Base-by-base conservation (phyloP, 2,113 vertebrate species). In the human (Homo sapiens) region DNA sequence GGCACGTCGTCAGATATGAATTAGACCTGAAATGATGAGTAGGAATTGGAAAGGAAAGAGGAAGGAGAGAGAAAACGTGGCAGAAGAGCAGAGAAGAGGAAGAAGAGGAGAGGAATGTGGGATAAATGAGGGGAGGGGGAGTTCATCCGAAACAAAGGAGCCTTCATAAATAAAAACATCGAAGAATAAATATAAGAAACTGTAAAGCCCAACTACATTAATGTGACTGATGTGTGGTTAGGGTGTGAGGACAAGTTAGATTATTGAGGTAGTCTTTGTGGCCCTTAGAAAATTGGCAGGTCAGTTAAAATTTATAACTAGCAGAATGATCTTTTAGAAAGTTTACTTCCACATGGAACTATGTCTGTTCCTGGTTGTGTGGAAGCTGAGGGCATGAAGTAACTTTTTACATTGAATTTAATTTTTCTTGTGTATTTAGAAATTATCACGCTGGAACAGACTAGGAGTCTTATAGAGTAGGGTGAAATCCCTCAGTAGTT, bases 401-500 rank as follows among this genome's bases (percentile, higher is more conserved):
- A 87, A 70, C 30, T 50, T 0, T 80, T 80, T 86, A 50, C 83
- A 40, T 79, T 91, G 59, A 94, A 76, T 52, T 94, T 96, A 89
- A 87, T 83, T 95, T 64, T 64, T 64, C 25, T 64, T 64, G 59
- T 95, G 25, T 90, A 64, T 68, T 92, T 94, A 83, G n/a, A 96
- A 89, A 90, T 95, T 78, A 88, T 95, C 84, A 80, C n/a, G 48
- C 18, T 75, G 48, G 70, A 79, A 90, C 76, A 97, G 72, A 94
- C 40, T 20, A 94, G 70, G 64, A 84, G 18, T 83, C 76, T 88
- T 95, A 90, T 0, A 95, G 48, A 85, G 10, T 83, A 80, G n/a
- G 18, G 32, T 84, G 64, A 95, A 97, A 97, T 80, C 43, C n/a
- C 38, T 80, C 61, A 90, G 70, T 88, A 76, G 88, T 50, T 97